phyloP scores from a whole-genome alignment of 2,113 vertebrate genomes.

The Tenebrosternarchus preto region DNA sequence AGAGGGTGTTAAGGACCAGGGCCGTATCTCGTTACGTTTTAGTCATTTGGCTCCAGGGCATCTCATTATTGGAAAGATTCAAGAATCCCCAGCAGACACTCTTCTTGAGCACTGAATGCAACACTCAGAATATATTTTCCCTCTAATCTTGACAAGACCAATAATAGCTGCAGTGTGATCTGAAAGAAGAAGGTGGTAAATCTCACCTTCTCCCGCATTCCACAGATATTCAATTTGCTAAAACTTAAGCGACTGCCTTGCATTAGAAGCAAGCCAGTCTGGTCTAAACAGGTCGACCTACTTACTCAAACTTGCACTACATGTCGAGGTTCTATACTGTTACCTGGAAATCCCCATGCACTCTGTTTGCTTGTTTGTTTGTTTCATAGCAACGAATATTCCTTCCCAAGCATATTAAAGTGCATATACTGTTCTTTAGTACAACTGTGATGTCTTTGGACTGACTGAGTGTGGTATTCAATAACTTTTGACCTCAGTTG shows the following conservation, averaged over 20 bases:
- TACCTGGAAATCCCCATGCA: not conserved
- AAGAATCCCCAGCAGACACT: not conserved
- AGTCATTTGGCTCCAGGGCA: constrained; percentile 18
- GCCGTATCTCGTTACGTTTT: not conserved
- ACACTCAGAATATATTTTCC: too few species aligned
- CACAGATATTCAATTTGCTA: not conserved
- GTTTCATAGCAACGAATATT: not conserved
- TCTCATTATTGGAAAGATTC: not conserved
- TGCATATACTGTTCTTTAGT: not conserved
- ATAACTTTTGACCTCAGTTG: not conserved
- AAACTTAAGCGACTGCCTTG: not conserved
- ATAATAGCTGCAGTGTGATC: too few species aligned
- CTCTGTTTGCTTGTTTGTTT: not conserved
- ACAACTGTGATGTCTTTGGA: not conserved
- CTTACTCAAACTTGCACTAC: not conserved
- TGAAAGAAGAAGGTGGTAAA: not conserved
- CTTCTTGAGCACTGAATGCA: not conserved
- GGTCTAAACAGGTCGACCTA: not conserved
- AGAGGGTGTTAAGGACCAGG: constrained; percentile 43
- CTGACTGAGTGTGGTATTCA: not conserved
- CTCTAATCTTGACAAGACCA: too few species aligned
- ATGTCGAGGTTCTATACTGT: not conserved
- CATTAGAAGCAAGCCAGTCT: not conserved
- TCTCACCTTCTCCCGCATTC: not conserved
- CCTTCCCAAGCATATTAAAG: not conserved